Evolutionary conservation across 2,888 invertebrate genomes (phyloP), one percentile per base, ranked within the genome.

Genomic region (Lucinisca nassula): DNA sequence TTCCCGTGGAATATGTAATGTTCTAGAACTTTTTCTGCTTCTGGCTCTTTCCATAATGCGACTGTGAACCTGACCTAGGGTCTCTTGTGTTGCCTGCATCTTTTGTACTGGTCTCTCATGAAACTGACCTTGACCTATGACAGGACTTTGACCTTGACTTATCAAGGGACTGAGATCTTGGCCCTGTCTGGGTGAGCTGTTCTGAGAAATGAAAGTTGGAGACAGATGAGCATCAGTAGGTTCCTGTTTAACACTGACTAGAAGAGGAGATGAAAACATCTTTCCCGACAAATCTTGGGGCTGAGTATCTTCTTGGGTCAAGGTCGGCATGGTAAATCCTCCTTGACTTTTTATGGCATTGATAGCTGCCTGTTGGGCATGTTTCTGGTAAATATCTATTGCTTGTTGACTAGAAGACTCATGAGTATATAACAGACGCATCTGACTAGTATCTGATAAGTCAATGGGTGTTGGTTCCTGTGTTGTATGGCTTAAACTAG

Each of bases 181-280:
- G 30, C 72, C 74, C 30, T 38, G 55, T 6, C n/a, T 76, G 21
- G 38, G 40, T 37, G 79, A 40, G 38, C 4, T 21, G n/a, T 30
- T 21, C 67, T 67, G 67, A 32, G 67, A 24, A 32, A 67, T 30
- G 21, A 35, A 67, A 2, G 24, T 30, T 61, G 61, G 27, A 8
- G 79, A 37, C 27, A 70, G 72, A 32, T 51, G 67, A 37, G 37
- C 30, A 45, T 91, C 89, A 14, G 55, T 55, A 17, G 91, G 90
- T 75, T 92, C 92, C 67, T 90, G 90, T 72, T 92, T 92, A 8
- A 92, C 84, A 82, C 86, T 91, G 88, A 92, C 91, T 85, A 92
- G 89, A 78, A 90, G 86, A 49, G 91, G 88, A 45, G 92, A 90
- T 49, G 91, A 58, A 55, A 88, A 88, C 30, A 38, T 40, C 78